Evolutionary conservation across 2,797 vertebrate species (phyloP), one percentile per base, ranked within the genome.

Genomic region (Siniperca undulata): DNA sequence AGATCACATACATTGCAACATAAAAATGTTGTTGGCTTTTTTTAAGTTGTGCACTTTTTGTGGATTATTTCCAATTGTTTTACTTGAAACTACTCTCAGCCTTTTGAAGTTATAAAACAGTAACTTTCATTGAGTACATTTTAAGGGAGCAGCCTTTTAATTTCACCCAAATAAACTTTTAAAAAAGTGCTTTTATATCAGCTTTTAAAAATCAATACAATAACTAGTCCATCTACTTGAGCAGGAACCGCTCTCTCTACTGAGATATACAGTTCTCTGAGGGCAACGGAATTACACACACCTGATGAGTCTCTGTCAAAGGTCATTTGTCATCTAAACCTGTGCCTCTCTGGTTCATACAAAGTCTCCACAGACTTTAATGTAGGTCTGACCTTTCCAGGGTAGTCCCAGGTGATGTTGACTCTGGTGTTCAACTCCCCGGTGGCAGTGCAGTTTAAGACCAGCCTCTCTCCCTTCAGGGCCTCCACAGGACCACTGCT

Each of bases 391-490:
- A 99, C 98, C 95, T 97, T 94, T 83, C 96, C 96, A 2, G 98
- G 98, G 76, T 97, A 99, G 81, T 88, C 96, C 98, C 98, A 99
- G 10, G 89, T 95, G 88, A 99, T 97, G 69, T 96, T 95, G 71
- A 99, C 97, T 92, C 98, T 96, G 7, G 97, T 96, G 95, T 99
- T 99, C 85, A 96, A 92, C 73, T 96, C 96, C 1, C 96, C 97
- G 0, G 94, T 98, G 56, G 97, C 96, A 0, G 96, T 98, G 83
- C 98, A 99, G 93, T 97, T 98, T 78, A 99, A 93, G 1, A 89
- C 95, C 24, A 99, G 91, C 4, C 85, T 94, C 16, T 96, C 93
- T 24, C 97, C 97, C 79, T 92, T 96, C 72, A 99, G 92, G 13
- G 96, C 55, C 79, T 94, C 94, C 73, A 98, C 92, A 0, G 95